Evolutionary conservation across 2,888 invertebrate species (phyloP).

Genomic region (Acleris literana): DNA sequence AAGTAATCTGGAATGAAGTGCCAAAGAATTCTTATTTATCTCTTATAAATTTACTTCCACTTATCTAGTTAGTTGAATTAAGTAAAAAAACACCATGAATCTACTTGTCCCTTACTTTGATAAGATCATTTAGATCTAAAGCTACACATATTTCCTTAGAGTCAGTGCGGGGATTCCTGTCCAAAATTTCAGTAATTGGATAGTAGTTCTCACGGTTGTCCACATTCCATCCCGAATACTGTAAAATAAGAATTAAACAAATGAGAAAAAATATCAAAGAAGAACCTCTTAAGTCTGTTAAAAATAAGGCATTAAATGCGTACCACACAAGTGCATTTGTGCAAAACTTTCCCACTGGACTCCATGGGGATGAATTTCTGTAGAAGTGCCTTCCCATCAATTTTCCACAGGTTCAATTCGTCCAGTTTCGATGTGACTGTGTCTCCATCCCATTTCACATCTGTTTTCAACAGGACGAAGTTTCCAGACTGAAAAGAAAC

Average conservation of each 20-base stretch:
- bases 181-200: slow-evolving; percentile 82
- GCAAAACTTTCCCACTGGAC: slow-evolving; percentile 81
- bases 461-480: slow-evolving; percentile 86
- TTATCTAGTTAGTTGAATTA: slow-evolving; percentile 77
- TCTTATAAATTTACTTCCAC: slow-evolving; percentile 71
- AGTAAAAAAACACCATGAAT: slow-evolving; percentile 62
- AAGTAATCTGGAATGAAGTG: slow-evolving; percentile 79
- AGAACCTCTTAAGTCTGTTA: not conserved
- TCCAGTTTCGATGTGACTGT: slow-evolving; percentile 79
- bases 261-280: not conserved
- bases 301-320: slow-evolving; percentile 47
- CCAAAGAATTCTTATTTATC: slow-evolving; percentile 68
- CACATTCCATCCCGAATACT: slow-evolving; percentile 85
- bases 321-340: slow-evolving; percentile 86
- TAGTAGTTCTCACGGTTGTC: slow-evolving; percentile 84
- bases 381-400: slow-evolving; percentile 86
- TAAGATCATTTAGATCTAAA: slow-evolving; percentile 80
- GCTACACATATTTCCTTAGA: slow-evolving; percentile 83
- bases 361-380: slow-evolving; percentile 87
- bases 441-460: slow-evolving; percentile 84
- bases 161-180: slow-evolving; percentile 78
- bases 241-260: slow-evolving; percentile 50
- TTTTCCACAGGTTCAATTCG: slow-evolving; percentile 87
- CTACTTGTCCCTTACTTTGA: slow-evolving; percentile 82
- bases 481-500: slow-evolving; percentile 82